Evolutionary conservation across 2,113 vertebrate genomes (phyloP).

Genomic region (Tenrec ecaudatus): DNA sequence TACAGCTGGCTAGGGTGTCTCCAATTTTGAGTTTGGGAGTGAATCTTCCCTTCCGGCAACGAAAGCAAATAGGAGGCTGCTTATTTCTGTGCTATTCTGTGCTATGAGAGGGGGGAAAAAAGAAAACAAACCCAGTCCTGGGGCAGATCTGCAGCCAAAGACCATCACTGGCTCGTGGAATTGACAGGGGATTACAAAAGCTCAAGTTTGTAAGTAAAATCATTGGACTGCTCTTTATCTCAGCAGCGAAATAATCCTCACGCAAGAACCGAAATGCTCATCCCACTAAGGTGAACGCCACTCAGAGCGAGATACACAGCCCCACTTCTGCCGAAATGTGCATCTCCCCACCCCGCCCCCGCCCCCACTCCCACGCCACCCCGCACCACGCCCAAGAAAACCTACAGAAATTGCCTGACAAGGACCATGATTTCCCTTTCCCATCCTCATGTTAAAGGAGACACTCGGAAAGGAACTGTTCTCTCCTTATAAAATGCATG

Average conservation of each 20-base stretch:
- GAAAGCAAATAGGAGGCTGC: conserved; percentile 50
- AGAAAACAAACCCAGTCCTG: conserved; percentile 13
- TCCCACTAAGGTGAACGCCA: background rate
- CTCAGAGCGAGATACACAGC: background rate
- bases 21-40: conserved; percentile 22
- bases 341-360: background rate
- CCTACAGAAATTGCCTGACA: conserved; percentile 65
- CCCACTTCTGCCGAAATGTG: conserved; percentile 35
- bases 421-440: conserved; percentile 19
- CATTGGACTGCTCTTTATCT: conserved; percentile 44
- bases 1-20: conserved; percentile 46
- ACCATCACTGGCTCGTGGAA: background rate
- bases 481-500: conserved; percentile 55
- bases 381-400: conserved; percentile 44
- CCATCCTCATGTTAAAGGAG: conserved; percentile 44
- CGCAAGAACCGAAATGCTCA: background rate
- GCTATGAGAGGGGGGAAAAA: conserved; percentile 3
- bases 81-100: conserved; percentile 26
- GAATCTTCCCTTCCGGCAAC: background rate
- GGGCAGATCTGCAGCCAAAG: conserved; percentile 47
- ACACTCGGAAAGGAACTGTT: conserved; percentile 62
- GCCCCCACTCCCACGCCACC: background rate
- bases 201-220: conserved; percentile 66
- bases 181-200: background rate
- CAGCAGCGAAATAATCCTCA: conserved; percentile 5